Base-by-base conservation (phyloP, 2,888 invertebrate genomes). In the Amiota communis region DNA sequence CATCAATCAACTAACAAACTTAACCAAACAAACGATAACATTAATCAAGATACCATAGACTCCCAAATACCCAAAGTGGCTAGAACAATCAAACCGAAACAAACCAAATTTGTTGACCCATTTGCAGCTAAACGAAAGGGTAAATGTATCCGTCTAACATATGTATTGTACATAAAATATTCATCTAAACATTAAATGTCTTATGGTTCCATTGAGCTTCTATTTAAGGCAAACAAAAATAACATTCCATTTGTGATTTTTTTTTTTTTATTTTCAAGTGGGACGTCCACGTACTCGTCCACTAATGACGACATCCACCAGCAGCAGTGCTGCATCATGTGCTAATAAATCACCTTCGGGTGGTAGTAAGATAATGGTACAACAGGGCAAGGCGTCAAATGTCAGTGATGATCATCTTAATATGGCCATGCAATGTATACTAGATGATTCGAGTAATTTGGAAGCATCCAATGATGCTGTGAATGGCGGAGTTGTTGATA, bases 271-370 rank as follows among this genome's bases (percentile, higher is more conserved):
- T 72, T 82, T 76, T 80, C 80, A 82, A 92, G 92, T 92, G 81
- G 92, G 92, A 73, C 89, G 92, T 72, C 92, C 92, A 12, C 90
- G 89, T 20, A 88, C 87, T 8, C 86, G 89, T 56, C 88, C 89
- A 4, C 49, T 87, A 36, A 76, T 71, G 15, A 76, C 74, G 15
- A 76, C 74, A 13, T 48, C 78, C 17, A 64, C 74, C 64, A 67
- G 63, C 15, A 51, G 17, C 48, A n/a, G 51, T 15, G 48, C 15
- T 65, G 17, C 48, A n/a, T 20, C 74, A 13, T 23, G 15, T 12
- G 76, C 47, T n/a, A 6, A 15, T n/a, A 13, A 64, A 64, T 57
- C 51, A 70, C n/a, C 13, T 8, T 2, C 51, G 10, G 75, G 75
- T 13, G 78, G 36, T 36, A 77, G 17, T 73, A 74, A 78, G 78